Evolutionary conservation across 2,797 vertebrate genomes (phyloP), one percentile per base, ranked within the genome.

Genomic region (Poeciliopsis infans): DNA sequence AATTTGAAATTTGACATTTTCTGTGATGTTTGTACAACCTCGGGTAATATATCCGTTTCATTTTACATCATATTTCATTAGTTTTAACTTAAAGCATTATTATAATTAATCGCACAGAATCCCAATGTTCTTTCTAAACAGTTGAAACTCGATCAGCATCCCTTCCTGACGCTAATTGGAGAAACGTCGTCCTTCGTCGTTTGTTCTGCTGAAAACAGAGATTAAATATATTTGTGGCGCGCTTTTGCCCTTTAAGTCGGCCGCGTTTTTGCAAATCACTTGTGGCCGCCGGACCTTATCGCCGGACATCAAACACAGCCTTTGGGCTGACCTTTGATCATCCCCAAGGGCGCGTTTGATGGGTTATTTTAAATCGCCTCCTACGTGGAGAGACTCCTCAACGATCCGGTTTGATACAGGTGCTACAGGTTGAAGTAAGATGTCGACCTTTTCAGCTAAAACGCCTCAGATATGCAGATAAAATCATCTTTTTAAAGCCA

Each of bases 121-220:
- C 45, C 28, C 53, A 7, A 46, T 61, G 53, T 77, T 72, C 33
- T 93, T 93, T 86, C 93, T 95, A 94, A 91, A 94, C 94, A 90
- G 94, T 81, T 88, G 89, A 70, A 93, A 59, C 71, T 86, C 92
- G 94, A 95, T 95, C 93, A 11, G 91, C 93, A 88, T 86, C 76
- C 92, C 89, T 92, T 77, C 83, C 81, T 83, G 88, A 73, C 49
- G 78, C 87, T 92, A 87, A 95, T 94, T 93, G 85, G 15, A 5
- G 66, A 85, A 74, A 83, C 81, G 16, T 82, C 82, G 66, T 64
- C 68, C 68, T 57, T 68, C 59, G 51, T 73, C 72, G 18, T 78
- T 84, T 74, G 78, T 85, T 85, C 84, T 57, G 79, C 86, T 85
- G 82, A 87, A 92, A 89, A 85, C 85, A 68, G 64, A 85, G 83